phyloP scores from a whole-genome alignment of 92 coral and sea anemone genomes.

The Isaurus tuberculatus region DNA sequence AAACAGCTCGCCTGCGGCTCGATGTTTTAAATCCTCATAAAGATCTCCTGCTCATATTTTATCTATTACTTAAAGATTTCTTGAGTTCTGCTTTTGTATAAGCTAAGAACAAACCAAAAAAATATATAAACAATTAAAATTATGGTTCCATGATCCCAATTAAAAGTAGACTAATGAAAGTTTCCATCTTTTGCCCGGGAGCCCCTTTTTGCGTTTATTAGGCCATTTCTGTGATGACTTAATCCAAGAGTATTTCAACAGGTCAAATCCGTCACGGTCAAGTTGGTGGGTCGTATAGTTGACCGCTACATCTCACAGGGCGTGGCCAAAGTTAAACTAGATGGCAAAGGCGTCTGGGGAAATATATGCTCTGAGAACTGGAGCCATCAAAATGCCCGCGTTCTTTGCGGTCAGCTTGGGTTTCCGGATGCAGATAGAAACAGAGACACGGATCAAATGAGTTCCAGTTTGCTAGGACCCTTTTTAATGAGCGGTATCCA shows the following conservation, averaged over 20 bases:
- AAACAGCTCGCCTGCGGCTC: too few species aligned
- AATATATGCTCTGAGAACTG: constrained; percentile 55
- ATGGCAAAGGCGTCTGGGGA: constrained; percentile 40
- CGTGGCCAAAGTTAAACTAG: constrained; percentile 17
- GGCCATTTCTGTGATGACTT: neutral
- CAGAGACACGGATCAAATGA: neutral
- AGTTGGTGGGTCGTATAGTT: constrained; percentile 40
- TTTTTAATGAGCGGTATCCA: constrained; percentile 44
- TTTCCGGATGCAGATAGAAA: constrained; percentile 48
- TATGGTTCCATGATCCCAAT: too few species aligned
- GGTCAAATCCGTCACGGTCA: constrained; percentile 31
- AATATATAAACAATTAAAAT: too few species aligned
- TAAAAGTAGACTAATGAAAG: too few species aligned
- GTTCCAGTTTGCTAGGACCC: neutral
- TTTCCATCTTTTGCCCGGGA: too few species aligned
- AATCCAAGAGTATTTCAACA: neutral
- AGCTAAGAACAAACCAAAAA: too few species aligned
- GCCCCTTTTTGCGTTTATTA: neutral
- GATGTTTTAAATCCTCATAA: too few species aligned
- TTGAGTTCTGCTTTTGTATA: too few species aligned
- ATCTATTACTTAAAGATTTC: too few species aligned
- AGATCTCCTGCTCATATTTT: too few species aligned
- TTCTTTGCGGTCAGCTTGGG: constrained; percentile 64
- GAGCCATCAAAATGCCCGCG: constrained; percentile 47
- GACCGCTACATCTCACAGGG: constrained; percentile 60